phyloP scores from a whole-genome alignment of 2,797 vertebrate genomes.

The Merluccius polli region DNA sequence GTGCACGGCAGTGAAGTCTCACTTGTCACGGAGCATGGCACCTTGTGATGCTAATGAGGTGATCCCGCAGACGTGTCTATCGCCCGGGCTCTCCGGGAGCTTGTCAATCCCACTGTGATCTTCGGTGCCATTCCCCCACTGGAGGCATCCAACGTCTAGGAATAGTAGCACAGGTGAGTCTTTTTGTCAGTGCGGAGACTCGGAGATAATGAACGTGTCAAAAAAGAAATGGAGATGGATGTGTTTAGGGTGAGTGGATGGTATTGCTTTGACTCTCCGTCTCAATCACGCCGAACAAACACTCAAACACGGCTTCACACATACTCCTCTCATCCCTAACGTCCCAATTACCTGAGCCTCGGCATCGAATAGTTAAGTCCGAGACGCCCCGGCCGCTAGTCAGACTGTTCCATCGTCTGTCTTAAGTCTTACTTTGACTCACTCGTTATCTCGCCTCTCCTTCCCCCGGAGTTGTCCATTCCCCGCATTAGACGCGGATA shows the following conservation, averaged over 20 bases:
- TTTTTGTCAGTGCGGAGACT: conserved; percentile 27
- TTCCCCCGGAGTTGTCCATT: conserved; percentile 10
- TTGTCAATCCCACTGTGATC: conserved; percentile 52
- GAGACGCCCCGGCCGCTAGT: background rate
- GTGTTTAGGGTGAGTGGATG: conserved; percentile 17
- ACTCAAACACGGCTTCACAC: background rate
- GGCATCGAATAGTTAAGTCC: background rate
- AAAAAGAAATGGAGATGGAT: conserved; percentile 37
- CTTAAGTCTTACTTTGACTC: background rate
- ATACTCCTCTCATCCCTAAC: background rate
- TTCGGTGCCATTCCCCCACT: conserved; percentile 37
- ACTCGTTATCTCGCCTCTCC: conserved; percentile 4
- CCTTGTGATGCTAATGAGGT: conserved; percentile 67
- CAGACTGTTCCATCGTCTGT: background rate
- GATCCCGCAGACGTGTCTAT: conserved; percentile 55
- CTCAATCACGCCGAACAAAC: background rate
- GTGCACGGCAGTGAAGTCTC: conserved; percentile 47
- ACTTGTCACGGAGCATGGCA: conserved; percentile 57
- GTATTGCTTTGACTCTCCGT: background rate
- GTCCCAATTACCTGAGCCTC: conserved; percentile 6
- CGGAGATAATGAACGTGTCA: conserved; percentile 31
- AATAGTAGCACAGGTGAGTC: conserved; percentile 52
- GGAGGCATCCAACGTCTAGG: conserved; percentile 39
- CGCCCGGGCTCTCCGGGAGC: conserved; percentile 46
- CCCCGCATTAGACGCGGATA: conserved; percentile 29